Base-by-base conservation (phyloP, 2,113 vertebrate species). In the human region DNA sequence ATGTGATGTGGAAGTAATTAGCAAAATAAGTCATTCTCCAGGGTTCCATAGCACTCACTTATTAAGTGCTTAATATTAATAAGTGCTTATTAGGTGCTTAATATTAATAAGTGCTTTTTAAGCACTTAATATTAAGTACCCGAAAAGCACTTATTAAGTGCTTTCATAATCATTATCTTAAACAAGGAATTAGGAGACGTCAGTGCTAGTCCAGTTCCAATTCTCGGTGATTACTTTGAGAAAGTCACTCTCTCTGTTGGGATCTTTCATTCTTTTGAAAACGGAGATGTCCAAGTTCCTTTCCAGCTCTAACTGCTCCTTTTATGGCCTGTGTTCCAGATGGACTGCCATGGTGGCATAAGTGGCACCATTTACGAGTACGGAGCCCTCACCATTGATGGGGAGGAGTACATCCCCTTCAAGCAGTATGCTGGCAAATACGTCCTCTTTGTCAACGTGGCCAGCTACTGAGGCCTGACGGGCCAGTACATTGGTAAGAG, bases 361-460 rank as follows among this genome's bases (percentile, higher is more conserved):
- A 96, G 97, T 0, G 99, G 98, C 95, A 99, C 99, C 84, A 99
- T 99, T 98, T 99, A 99, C 7, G 97, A 97, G 20, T 99, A 99
- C 0, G 98, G 99, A 0, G 99, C 99, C 8, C 98, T 98, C 90
- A 98, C 98, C 93, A 95, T 99, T 20, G 97, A 99, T 0, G 99
- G 98, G 20, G 98, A 98, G 0, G 98, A 97, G 82, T 99, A 98
- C 1, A 96, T 99, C 61, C 98, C 99, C 83, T 99, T 99, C 91
- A 98, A 98, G 73, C 98, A 99, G 68, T 99, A 99, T 0, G 73
- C 13, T 0, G 99, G 99, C 96, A 99, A 99, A 98, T 98, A 98
- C 2, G 91, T 99, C 95, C 99, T 99, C 98, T 99, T 99, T 2
- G 98, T 99, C 98, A 99, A 99, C 1, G 99, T 99, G 94, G 99